Evolutionary conservation across 2,797 vertebrate genomes (phyloP).

Genomic region (Mionectes olivaceus): DNA sequence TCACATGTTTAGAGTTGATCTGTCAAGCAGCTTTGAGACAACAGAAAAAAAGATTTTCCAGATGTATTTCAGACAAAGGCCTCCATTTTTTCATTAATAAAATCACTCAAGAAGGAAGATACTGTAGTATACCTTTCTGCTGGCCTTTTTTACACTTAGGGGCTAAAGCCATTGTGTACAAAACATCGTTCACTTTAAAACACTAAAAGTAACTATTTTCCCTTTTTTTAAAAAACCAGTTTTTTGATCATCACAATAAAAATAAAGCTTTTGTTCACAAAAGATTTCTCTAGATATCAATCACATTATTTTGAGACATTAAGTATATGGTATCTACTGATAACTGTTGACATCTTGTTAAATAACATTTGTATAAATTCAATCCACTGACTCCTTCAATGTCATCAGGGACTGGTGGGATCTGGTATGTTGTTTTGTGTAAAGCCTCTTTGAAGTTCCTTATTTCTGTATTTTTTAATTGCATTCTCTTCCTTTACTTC

Average conservation of each 20-base stretch:
- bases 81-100: not conserved
- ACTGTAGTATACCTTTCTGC: not conserved
- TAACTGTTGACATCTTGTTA: not conserved
- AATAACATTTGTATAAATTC: not conserved
- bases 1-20: not conserved
- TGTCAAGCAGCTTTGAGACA: not conserved
- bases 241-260: not conserved
- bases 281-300: not conserved
- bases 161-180: not conserved
- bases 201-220: fast-evolving
- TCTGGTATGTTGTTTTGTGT: not conserved
- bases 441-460: not conserved
- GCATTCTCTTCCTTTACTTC: not conserved
- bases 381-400: not conserved
- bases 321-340: not conserved
- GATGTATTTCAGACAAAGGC: not conserved
- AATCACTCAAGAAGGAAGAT: not conserved
- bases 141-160: not conserved
- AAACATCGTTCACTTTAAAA: not conserved
- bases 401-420: not conserved
- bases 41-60: not conserved
- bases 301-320: not conserved
- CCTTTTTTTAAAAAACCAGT: too few relatives aligned
- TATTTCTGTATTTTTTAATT: not conserved
- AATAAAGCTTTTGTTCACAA: not conserved